A percentile compares a stretch with the other conserved stretches of the same genome.
Evolutionary conservation across 2,797 vertebrate species (phyloP).

Genomic region (Typhlichthys eigenmanni): DNA sequence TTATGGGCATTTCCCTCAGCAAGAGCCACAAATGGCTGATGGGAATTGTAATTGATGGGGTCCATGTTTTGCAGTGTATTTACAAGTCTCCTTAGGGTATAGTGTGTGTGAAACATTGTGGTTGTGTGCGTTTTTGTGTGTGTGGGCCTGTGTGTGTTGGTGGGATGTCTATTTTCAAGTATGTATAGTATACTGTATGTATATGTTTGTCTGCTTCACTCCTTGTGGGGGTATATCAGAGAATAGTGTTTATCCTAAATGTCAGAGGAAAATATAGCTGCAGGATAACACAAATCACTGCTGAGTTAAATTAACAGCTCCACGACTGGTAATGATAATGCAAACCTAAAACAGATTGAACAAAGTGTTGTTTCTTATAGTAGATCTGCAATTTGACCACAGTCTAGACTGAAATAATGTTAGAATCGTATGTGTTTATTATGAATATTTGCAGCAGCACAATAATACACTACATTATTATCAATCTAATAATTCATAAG

Average conservation of each 20-base stretch:
- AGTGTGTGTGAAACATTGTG: conserved; percentile 6
- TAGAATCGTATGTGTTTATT: conserved; percentile 13
- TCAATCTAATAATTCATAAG: not conserved
- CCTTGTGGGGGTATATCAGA: conserved; percentile 26
- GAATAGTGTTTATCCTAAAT: conserved; percentile 57
- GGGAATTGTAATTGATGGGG: conserved; percentile 27
- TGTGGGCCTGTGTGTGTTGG: conserved; percentile 8
- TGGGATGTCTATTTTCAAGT: conserved; percentile 12
- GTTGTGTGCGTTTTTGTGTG: conserved; percentile 8
- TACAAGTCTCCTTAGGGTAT: not conserved
- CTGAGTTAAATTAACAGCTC: conserved; percentile 67
- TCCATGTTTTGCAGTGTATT: not conserved
- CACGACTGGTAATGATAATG: conserved; percentile 49
- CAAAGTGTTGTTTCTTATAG: conserved; percentile 26
- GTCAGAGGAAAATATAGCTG: conserved; percentile 45
- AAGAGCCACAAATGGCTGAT: conserved; percentile 13
- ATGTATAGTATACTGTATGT: conserved; percentile 12
- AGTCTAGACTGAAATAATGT: not conserved
- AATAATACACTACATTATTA: not conserved
- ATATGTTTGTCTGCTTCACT: conserved; percentile 5
- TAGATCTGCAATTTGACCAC: conserved; percentile 36
- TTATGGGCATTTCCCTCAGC: conserved; percentile 34
- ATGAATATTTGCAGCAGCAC: conserved; percentile 13
- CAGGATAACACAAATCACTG: conserved; percentile 57
- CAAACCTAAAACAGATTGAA: conserved; percentile 65